Evolutionary conservation across 1,140 invertebrate species (phyloP).

Genomic region (Lordiphosa collinella): DNA sequence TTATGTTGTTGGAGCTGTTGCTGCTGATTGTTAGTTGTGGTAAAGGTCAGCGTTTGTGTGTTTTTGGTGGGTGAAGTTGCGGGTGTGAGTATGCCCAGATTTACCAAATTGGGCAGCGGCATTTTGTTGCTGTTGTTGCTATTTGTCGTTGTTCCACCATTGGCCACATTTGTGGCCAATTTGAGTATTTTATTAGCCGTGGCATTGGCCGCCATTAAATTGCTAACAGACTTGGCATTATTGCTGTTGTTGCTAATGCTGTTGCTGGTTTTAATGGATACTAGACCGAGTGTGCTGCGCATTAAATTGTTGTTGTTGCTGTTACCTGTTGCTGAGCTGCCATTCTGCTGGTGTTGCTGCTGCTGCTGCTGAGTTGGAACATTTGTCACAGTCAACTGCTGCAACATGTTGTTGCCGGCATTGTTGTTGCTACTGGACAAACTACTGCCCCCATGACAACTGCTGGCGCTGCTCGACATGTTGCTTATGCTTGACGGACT

Average conservation of each 20-base stretch:
- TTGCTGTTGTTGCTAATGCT: conserved; percentile 39
- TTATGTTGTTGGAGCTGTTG: conserved; percentile 39
- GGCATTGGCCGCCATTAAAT: conserved; percentile 74
- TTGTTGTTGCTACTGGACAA: conserved; percentile 38
- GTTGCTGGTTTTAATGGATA: conserved; percentile 72
- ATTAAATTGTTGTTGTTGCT: conserved; percentile 75
- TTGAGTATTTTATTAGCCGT: conserved; percentile 78
- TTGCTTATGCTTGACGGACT: conserved; percentile 78
- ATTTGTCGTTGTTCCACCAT: conserved; percentile 33
- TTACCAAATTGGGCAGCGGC: conserved; percentile 73
- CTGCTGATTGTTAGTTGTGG: conserved; percentile 44
- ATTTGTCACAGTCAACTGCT: conserved; percentile 66
- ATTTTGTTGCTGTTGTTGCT: conserved; percentile 50
- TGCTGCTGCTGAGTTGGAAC: conserved; percentile 46
- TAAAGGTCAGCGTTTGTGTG: conserved; percentile 70
- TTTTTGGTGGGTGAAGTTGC: conserved; percentile 81
- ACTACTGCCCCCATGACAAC: conserved; percentile 65
- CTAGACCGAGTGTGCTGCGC: conserved; percentile 78
- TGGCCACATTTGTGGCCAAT: conserved; percentile 71
- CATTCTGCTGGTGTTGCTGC: conserved; percentile 51
- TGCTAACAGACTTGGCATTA: conserved; percentile 64
- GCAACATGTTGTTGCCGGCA: conserved; percentile 35
- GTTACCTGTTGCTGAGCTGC: conserved; percentile 71
- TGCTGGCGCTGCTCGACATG: conserved; percentile 75
- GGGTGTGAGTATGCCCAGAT: conserved; percentile 81